Evolutionary conservation across 2,888 invertebrate genomes (phyloP), one percentile per base, ranked within the genome.

Genomic region (Spilosoma lubricipeda): DNA sequence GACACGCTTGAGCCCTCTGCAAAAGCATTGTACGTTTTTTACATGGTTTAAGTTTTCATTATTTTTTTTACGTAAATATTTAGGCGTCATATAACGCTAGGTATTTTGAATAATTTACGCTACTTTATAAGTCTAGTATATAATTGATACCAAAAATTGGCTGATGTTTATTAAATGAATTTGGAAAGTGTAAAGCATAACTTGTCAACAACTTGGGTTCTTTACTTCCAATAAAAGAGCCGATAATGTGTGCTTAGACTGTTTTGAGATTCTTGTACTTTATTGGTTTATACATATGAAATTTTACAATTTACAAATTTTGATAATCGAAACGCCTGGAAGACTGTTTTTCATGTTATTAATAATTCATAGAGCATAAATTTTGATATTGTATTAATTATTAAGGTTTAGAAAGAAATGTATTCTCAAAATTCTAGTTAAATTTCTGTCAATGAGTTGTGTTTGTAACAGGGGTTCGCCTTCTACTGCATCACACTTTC

Each of bases 241-340:
- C 86, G 85, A 85, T 80, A 84, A 36, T 85, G 85, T 82, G 85
- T 86, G 78, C 83, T 90, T 91, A 91, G 90, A 91, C 91, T 91
- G 90, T 93, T 93, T 93, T 91, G 89, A 92, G 91, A 92, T 90
- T 91, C 92, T 90, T 94, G 89, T 92, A 93, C 90, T 92, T 88
- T 91, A 91, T 92, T 91, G 89, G 90, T 91, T 94, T 93, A 89
- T 92, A 91, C 89, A 88, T 90, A 83, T 83, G 79, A 88, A 93
- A 93, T 94, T 93, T 94, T 95, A 95, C 95, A 92, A 95, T 94
- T 95, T 95, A 95, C 95, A 93, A 91, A 89, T 93, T 94, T 95
- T 94, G 90, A 94, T 93, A 93, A 92, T 90, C 91, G 90, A 92
- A 92, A 92, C 89, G 88, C 93, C 93, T 91, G 93, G 90, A 95